Evolutionary conservation across 2,113 vertebrate genomes (phyloP).

Genomic region (Dipodomys stephensi): DNA sequence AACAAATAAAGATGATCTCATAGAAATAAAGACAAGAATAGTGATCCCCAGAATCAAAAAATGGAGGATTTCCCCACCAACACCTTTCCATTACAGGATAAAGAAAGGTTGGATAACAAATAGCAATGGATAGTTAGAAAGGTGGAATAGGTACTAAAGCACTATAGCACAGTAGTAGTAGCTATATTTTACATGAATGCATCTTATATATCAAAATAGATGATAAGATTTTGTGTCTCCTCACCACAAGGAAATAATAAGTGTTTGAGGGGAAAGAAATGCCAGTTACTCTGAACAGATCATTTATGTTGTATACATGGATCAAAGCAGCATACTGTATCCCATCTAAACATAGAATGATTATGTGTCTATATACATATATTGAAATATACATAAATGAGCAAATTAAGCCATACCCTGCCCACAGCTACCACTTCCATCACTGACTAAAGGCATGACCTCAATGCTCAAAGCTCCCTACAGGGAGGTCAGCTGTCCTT

Average conservation of each 20-base stretch:
- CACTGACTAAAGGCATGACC: not conserved
- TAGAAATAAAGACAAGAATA: not conserved
- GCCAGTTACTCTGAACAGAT: not conserved
- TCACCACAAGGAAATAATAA: not conserved
- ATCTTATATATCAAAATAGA: not conserved
- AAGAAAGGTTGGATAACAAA: not conserved
- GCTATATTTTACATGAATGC: not conserved
- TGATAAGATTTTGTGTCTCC: not conserved
- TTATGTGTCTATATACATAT: not conserved
- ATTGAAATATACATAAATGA: not conserved
- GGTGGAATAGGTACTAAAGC: not conserved
- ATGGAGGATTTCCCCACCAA: too few relatives aligned
- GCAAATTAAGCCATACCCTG: not conserved
- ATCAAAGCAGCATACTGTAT: not conserved
- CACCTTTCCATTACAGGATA: too few relatives aligned
- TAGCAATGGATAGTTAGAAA: not conserved
- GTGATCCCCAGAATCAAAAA: not conserved
- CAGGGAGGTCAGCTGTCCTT: not conserved
- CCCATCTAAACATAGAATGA: not conserved
- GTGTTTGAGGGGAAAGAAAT: not conserved
- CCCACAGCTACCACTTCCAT: fast-evolving
- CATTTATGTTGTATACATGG: not conserved
- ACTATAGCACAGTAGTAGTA: not conserved
- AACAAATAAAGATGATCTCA: not conserved
- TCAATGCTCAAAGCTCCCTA: fast-evolving